Base-by-base conservation (phyloP, 2,888 invertebrate genomes). In the Lithophane semibrunnea region DNA sequence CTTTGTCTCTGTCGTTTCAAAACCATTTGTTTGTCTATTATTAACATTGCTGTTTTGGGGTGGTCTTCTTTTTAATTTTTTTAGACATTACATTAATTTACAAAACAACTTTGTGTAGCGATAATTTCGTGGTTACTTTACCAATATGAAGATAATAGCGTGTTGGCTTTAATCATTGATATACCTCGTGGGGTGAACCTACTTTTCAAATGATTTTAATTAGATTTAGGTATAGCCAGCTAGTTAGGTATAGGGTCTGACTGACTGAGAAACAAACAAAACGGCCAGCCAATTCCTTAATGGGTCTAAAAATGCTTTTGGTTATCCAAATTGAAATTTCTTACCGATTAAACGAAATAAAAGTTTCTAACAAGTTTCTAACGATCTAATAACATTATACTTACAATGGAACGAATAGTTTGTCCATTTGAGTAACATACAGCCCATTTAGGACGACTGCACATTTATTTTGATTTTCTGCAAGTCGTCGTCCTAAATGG, bases 31-130 rank as follows among this genome's bases (percentile, higher is more conserved):
- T 93, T 93, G 92, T 91, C 93, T 94, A 93, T 94, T 94, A 94
- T 92, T 94, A 93, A 91, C 91, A 91, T 93, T 94, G 93, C 93
- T 90, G 90, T 94, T 94, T 94, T 91, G 92, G 95, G 95, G 96
- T 95, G 96, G 96, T 95, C 96, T 90, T 91, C 56, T 91, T 91
- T 90, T 91, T 89, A 88, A 7, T 60, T 82, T 87, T 86, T 88
- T 84, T 82, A 79, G 47, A 60, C 71, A 79, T 84, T 78, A 74
- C 78, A 64, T 83, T 82, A 79, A 82, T 85, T 82, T 83, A 77
- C 74, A 82, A 78, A 84, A 82, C 54, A 58, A 44, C 49, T 66
- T 81, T 60, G 75, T 70, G 67, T 76, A 42, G 60, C 74, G 58
- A 74, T 77, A 56, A 76, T 60, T 66, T 68, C 1, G 63, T 65